Evolutionary conservation across 2,888 invertebrate genomes (phyloP), one percentile per base, ranked within the genome.

Genomic region (Invenusta paracnida): DNA sequence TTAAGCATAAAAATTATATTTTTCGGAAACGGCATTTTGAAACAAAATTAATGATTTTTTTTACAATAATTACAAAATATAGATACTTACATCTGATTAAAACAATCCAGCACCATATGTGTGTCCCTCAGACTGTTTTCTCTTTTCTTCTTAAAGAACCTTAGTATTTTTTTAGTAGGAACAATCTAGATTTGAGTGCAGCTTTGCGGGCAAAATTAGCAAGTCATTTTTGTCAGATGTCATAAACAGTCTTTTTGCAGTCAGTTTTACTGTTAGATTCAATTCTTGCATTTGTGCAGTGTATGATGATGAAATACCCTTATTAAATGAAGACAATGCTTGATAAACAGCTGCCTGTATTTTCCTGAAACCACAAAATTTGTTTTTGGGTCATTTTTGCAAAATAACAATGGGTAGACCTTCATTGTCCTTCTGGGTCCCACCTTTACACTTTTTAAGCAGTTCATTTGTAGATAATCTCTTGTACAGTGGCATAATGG

Each of bases 221-320:
- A 48, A 48, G 48, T 48, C 5, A 11, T 48, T 48, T 48, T 48
- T 48, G 48, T 48, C 48, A 48, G 48, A 48, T 48, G 48, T 48
- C 17, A 48, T 11, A 48, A 48, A 48, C 17, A 48, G 48, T 17
- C 48, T 48, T 48, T 48, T 48, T 48, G 48, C 48, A 48, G 48
- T 48, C 48, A 48, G 48, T 48, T 5, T 48, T 48, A 48, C 48
- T 48, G 48, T 5, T 48, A 17, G 48, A 17, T 48, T 48, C 48
- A 5, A 48, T 73, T 73, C 23, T 73, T 73, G 73, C 23, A 73
- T 73, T 73, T 73, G 73, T 73, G 73, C 73, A 73, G 73, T 73
- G 73, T 25, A 13, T 73, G 73, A 73, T 73, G 17, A 25, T 73
- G 25, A 73, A 73, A 73, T 73, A 23, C 73, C 11, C 73, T 73